These are phyloP conservation scores for Yponomeuta evonymella DNA, from an alignment of 2,888 invertebrate species.

Conservation along the genomic window DNA sequence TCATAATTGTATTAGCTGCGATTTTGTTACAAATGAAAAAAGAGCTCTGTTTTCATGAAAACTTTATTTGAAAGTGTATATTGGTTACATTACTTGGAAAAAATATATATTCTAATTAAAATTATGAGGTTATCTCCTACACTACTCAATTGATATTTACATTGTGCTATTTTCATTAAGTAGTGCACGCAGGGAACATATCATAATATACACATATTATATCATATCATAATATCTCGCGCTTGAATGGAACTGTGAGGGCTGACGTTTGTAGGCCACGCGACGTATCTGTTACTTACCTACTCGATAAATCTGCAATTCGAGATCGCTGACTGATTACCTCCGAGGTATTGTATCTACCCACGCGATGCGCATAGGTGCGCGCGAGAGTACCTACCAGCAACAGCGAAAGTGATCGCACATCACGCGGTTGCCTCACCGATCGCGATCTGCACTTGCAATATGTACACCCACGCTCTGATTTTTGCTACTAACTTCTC, in stretches of 20 bases:
- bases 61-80: too few relatives aligned
- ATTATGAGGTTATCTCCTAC: too few relatives aligned
- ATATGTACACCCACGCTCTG: slow-evolving; percentile 64
- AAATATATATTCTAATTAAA: too few relatives aligned
- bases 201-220: too few relatives aligned
- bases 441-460: slow-evolving; percentile 56
- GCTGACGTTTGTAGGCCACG: slow-evolving; percentile 9
- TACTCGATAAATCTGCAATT: not conserved
- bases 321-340: not conserved
- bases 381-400: slow-evolving; percentile 38
- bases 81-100: too few relatives aligned
- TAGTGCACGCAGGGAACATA: not conserved
- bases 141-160: too few relatives aligned
- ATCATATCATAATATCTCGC: not conserved
- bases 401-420: slow-evolving; percentile 58
- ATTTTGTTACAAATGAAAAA: too few relatives aligned
- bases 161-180: not conserved
- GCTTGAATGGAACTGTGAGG: not conserved
- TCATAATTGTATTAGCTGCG: too few relatives aligned
- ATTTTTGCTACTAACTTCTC: slow-evolving; percentile 56
- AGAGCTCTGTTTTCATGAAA: too few relatives aligned
- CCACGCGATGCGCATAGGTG: slow-evolving; percentile 11
- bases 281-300: not conserved
- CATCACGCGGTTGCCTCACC: slow-evolving; percentile 53
- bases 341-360: not conserved